phyloP scores from a whole-genome alignment of 2,113 vertebrate genomes.

The Syngnathus floridae region DNA sequence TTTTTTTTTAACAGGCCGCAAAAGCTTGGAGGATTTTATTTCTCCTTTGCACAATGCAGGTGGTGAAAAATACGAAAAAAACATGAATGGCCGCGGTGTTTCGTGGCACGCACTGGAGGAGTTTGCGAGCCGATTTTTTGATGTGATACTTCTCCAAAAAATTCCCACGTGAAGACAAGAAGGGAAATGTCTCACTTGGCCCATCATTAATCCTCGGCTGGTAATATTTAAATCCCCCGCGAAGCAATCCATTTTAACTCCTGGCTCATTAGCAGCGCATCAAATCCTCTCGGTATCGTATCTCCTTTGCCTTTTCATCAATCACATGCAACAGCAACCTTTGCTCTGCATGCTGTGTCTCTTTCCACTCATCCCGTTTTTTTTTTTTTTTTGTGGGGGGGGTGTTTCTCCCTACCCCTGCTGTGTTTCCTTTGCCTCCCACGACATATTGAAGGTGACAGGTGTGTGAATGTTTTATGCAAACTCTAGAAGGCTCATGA shows the following conservation, averaged over 20 bases:
- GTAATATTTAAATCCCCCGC: conserved; percentile 46
- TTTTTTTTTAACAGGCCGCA: not conserved
- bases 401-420: not conserved
- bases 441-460: conserved; percentile 32
- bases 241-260: conserved; percentile 46
- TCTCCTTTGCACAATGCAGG: not conserved
- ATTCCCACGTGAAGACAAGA: conserved; percentile 30
- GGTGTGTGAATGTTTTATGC: conserved; percentile 28
- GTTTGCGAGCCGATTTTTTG: not conserved
- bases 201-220: conserved; percentile 30
- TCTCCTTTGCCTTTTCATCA: conserved; percentile 45
- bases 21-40: not conserved
- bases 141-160: not conserved
- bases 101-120: no score
- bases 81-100: not conserved
- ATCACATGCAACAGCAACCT: conserved; percentile 38
- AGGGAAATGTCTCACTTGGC: conserved; percentile 9
- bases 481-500: conserved; percentile 11
- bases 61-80: not conserved
- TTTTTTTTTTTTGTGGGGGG: not conserved
- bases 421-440: not conserved
- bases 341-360: not conserved
- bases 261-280: conserved; percentile 57
- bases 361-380: not conserved
- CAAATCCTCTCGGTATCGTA: conserved; percentile 40